phyloP scores from a whole-genome alignment of 92 coral and sea anemone species.

The Porites lobata region DNA sequence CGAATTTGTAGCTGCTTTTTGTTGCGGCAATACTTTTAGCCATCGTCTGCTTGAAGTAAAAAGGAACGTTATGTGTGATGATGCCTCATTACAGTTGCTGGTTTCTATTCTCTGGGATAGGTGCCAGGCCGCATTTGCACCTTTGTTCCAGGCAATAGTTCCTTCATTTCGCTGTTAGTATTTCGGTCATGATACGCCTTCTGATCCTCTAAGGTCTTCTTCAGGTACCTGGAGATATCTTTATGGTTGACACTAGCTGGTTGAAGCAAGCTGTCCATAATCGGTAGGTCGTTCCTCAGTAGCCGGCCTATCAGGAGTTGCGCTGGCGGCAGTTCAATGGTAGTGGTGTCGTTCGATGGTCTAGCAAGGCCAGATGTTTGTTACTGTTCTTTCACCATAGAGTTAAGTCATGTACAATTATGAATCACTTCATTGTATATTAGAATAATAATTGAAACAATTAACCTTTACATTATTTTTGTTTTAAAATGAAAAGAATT shows the following conservation, averaged over 20 bases:
- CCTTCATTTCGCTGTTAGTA: too few relatives aligned
- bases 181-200: too few relatives aligned
- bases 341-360: slow-evolving; percentile 52
- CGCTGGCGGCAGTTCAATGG: slow-evolving; percentile 50
- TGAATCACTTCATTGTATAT: too few relatives aligned
- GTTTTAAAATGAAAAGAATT: too few relatives aligned
- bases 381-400: too few relatives aligned
- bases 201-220: slow-evolving; percentile 1
- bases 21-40: slow-evolving; percentile 16
- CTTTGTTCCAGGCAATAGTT: neutral
- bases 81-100: neutral
- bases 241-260: slow-evolving; percentile 11
- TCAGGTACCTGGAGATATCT: slow-evolving; percentile 33
- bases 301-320: slow-evolving; percentile 61
- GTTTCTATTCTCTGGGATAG: neutral
- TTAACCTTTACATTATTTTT: too few relatives aligned
- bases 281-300: slow-evolving; percentile 29
- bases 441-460: too few relatives aligned
- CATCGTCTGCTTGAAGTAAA: slow-evolving; percentile 6
- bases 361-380: slow-evolving; percentile 4
- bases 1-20: neutral
- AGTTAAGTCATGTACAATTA: too few relatives aligned
- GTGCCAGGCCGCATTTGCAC: neutral
- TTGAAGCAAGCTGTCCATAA: neutral
- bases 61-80: neutral